Evolutionary conservation across 2,113 vertebrate species (phyloP).

Genomic region (Planiliza haematocheilus): DNA sequence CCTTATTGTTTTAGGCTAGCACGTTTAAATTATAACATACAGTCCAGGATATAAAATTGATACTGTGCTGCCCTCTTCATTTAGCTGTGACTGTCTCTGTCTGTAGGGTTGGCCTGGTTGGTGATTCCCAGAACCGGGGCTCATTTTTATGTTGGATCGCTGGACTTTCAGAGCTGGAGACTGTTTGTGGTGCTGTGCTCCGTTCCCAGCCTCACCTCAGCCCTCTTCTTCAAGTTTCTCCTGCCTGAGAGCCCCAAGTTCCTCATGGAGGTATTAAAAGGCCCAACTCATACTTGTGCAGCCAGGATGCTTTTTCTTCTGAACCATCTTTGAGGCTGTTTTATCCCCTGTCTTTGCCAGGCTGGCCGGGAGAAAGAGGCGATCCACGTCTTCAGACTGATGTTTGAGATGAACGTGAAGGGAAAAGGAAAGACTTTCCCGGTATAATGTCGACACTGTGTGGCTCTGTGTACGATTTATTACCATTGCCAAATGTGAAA

Average conservation of each 20-base stretch:
- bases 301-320: background rate
- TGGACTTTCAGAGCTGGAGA: constrained; percentile 82
- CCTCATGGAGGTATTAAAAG: constrained; percentile 80
- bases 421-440: constrained; percentile 62
- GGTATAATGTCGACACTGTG: constrained; percentile 48
- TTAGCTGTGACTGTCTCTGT: background rate
- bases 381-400: constrained; percentile 75
- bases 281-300: rapidly evolving
- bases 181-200: constrained; percentile 85
- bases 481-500: background rate
- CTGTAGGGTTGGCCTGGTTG: constrained; percentile 81
- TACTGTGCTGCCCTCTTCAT: background rate
- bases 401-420: constrained; percentile 79
- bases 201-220: constrained; percentile 81
- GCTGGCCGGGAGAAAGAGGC: constrained; percentile 74
- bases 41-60: too few relatives aligned
- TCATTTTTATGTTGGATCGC: constrained; percentile 54
- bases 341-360: constrained; percentile 52
- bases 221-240: constrained; percentile 74
- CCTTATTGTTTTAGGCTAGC: too few relatives aligned
- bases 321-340: background rate
- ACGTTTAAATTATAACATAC: too few relatives aligned
- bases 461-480: background rate
- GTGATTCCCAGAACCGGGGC: constrained; percentile 79
- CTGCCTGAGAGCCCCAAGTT: constrained; percentile 87